A percentile compares a stretch with the other conserved stretches of the same genome.
Evolutionary conservation across 2,113 vertebrate species (phyloP).

Genomic region (Rhinogobius similis): DNA sequence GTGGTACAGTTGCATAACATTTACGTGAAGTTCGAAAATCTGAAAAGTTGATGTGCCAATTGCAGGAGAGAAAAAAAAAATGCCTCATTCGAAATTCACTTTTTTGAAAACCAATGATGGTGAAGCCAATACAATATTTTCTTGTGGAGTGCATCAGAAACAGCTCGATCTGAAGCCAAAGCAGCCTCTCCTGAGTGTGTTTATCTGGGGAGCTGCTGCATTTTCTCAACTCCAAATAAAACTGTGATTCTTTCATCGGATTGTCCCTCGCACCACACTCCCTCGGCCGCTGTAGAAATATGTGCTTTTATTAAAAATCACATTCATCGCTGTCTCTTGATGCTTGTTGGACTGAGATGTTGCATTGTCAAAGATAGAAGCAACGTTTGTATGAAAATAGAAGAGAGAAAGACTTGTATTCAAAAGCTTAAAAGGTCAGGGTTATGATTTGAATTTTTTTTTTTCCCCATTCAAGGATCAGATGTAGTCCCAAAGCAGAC

Average conservation of each 20-base stretch:
- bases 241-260: slow-evolving; percentile 31
- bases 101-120: not conserved
- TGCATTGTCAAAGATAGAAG: slow-evolving; percentile 12
- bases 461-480: not conserved
- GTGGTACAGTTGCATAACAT: not conserved
- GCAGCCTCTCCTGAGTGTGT: slow-evolving; percentile 7
- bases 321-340: slow-evolving; percentile 29
- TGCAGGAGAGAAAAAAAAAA: too few species aligned
- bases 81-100: not conserved
- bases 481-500: not conserved
- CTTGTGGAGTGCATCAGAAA: not conserved
- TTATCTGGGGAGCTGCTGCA: slow-evolving; percentile 43
- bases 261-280: slow-evolving; percentile 16
- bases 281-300: slow-evolving; percentile 51
- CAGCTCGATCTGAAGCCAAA: not conserved
- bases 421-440: not conserved
- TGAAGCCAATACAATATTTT: not conserved
- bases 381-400: slow-evolving; percentile 2
- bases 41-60: too few species aligned
- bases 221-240: slow-evolving; percentile 50
- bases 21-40: not conserved
- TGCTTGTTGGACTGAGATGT: slow-evolving; percentile 14
- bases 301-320: slow-evolving; percentile 54
- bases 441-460: not conserved
- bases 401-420: not conserved